These are phyloP conservation scores for Elaphurus davidianus DNA, from an alignment of 2,113 vertebrate species.

Conservation along the genomic window DNA sequence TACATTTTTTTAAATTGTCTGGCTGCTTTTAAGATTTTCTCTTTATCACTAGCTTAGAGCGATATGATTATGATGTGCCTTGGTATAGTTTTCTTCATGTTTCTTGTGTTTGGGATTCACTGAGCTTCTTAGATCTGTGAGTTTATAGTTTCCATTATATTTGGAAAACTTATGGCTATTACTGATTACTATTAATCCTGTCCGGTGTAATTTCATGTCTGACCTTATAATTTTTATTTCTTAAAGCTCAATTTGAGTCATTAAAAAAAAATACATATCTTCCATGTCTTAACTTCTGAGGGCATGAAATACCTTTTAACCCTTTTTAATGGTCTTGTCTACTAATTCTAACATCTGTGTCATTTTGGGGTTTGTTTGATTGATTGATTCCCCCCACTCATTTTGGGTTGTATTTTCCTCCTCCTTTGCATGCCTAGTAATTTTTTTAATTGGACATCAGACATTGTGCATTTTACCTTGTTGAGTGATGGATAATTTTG, in stretches of 20 bases:
- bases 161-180: not conserved
- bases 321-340: not conserved
- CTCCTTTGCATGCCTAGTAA: constrained; percentile 9
- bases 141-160: not conserved
- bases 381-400: not conserved
- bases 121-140: not conserved
- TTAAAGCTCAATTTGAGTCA: not conserved
- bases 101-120: not conserved
- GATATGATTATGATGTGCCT: not conserved
- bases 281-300: not conserved
- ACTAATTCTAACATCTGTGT: constrained; percentile 8
- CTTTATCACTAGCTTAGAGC: not conserved
- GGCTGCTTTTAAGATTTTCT: not conserved
- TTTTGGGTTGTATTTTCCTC: not conserved
- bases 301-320: not conserved
- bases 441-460: constrained; percentile 15
- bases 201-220: not conserved
- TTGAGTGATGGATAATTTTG: not conserved
- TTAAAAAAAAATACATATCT: not conserved
- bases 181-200: not conserved
- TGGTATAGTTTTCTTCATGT: not conserved
- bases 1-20: not conserved
- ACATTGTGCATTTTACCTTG: not conserved
- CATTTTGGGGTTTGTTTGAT: not conserved
- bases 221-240: not conserved